These are phyloP conservation scores for Dendrolimus houi DNA, from an alignment of 2,888 invertebrate genomes.

Conservation along the genomic window DNA sequence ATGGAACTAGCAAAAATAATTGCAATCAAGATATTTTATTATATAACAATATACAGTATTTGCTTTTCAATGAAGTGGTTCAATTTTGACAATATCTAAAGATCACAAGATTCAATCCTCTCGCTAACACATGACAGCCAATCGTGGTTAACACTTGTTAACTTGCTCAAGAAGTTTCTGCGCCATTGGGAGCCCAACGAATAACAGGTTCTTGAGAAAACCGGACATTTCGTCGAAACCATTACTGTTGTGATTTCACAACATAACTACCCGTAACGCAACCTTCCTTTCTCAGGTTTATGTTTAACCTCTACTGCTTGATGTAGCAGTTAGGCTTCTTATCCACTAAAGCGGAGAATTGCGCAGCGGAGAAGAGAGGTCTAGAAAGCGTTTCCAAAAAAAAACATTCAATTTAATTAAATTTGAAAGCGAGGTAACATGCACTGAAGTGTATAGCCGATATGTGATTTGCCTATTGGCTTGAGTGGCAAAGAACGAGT, in stretches of 20 bases:
- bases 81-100: background rate
- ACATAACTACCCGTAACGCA: conserved; percentile 14
- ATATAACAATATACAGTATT: background rate
- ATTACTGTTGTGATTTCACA: conserved; percentile 25
- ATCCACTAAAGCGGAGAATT: too few species aligned
- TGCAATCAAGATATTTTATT: too few species aligned
- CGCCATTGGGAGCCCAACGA: conserved; percentile 41
- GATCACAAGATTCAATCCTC: background rate
- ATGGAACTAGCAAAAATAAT: too few species aligned
- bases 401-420: too few species aligned
- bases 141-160: conserved; percentile 19
- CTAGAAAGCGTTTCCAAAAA: too few species aligned
- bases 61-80: background rate
- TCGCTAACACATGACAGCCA: background rate
- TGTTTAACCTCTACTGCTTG: conserved; percentile 1
- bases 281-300: conserved; percentile 20
- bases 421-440: too few species aligned
- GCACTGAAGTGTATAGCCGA: too few species aligned
- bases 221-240: conserved; percentile 39
- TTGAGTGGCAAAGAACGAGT: too few species aligned
- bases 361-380: too few species aligned
- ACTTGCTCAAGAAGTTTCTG: conserved; percentile 28
- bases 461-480: too few species aligned
- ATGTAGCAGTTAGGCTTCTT: too few species aligned
- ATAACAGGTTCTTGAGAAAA: conserved; percentile 48